Conservation (phyloP, 2,113 vertebrate species). For the crab-eating macaque (Macaca fascicularis) region T2T-MFA8v1.1 NC_088379.1:72630001-72630500, state of each 20-base stretch:
- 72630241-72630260: neutral
- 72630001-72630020: no score
- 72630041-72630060: no score
- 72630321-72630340: neutral
- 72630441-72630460: neutral
- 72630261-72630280: constrained; percentile 2
- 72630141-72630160: no score
- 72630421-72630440: neutral
- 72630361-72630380: neutral
- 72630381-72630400: neutral
- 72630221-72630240: neutral
- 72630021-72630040: no score
- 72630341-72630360: neutral
- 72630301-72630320: neutral
- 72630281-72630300: neutral
- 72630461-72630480: neutral
- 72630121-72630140: no score
- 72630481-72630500: neutral
- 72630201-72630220: neutral
- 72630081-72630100: no score
- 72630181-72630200: constrained; percentile 11
- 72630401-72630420: neutral
- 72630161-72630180: neutral
- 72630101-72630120: no score
- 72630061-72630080: no score